Conservation (phyloP, 2,797 vertebrate species). For the Ficedula albicollis region DNA sequence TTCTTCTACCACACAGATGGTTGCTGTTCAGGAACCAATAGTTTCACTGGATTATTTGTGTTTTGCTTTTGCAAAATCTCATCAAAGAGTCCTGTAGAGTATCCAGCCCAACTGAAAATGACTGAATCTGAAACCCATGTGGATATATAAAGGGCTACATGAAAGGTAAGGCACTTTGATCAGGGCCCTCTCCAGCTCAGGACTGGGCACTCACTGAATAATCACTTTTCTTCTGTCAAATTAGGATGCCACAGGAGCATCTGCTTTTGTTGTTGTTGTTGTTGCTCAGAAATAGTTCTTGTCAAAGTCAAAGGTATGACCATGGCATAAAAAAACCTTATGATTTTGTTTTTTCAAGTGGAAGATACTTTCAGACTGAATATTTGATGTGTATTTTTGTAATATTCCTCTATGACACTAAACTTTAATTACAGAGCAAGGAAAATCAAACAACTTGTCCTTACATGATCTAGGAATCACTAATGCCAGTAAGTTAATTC, state of each 20-base stretch:
- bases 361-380: neutral
- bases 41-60: neutral
- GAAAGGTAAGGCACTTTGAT: neutral
- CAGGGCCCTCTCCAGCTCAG: neutral
- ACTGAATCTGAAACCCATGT: fast-evolving
- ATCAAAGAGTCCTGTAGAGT: neutral
- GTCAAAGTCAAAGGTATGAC: neutral
- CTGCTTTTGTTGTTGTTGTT: neutral
- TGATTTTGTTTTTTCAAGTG: neutral
- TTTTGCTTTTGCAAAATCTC: neutral
- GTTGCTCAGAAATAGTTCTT: neutral
- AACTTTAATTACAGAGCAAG: neutral
- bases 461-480: neutral
- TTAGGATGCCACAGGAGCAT: neutral
- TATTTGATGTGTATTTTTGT: neutral
- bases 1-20: neutral
- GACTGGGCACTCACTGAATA: neutral
- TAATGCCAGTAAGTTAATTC: neutral
- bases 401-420: neutral
- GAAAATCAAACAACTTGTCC: neutral
- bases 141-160: neutral
- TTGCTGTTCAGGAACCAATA: neutral
- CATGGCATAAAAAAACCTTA: neutral
- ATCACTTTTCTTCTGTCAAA: fast-evolving
- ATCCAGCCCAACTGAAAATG: neutral